phyloP scores from a whole-genome alignment of 2,888 invertebrate species.

The Heteromyza rotundicornis region DNA sequence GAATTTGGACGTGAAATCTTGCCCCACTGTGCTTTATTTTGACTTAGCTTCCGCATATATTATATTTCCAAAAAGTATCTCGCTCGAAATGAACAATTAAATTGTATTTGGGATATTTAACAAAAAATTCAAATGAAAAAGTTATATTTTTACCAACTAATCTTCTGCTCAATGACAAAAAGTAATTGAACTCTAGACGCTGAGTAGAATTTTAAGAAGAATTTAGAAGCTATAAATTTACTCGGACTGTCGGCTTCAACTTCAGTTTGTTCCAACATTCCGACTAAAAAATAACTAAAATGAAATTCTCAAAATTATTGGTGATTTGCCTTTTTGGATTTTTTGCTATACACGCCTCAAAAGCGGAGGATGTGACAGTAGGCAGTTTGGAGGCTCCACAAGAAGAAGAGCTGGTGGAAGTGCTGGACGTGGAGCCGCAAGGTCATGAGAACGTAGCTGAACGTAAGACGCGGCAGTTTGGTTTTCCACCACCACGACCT shows the following conservation, averaged over 20 bases:
- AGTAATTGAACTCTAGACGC: constrained; percentile 8
- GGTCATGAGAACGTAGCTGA: constrained; percentile 30
- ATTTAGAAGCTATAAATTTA: constrained; percentile 4
- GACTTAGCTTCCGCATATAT: constrained; percentile 28
- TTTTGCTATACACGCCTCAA: not conserved
- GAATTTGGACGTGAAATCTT: too few species aligned
- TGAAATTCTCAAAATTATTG: not conserved
- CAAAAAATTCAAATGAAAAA: not conserved
- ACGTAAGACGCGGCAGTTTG: constrained; percentile 46
- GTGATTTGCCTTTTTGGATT: not conserved
- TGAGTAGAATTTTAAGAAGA: too few species aligned
- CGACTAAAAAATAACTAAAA: not conserved
- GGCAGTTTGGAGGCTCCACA: not conserved
- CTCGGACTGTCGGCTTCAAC: not conserved
- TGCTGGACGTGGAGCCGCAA: constrained; percentile 29
- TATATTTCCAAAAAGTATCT: not conserved
- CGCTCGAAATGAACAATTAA: not conserved
- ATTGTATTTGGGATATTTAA: not conserved
- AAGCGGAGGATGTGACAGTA: not conserved
- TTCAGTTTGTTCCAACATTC: not conserved
- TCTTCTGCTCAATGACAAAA: constrained; percentile 9
- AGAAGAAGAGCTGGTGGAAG: not conserved
- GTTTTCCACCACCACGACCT: constrained; percentile 35
- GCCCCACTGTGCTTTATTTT: constrained; percentile 23
- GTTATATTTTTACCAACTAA: not conserved